phyloP scores from a whole-genome alignment of 2,797 vertebrate genomes.

The Sebastes hopkinsi region DNA sequence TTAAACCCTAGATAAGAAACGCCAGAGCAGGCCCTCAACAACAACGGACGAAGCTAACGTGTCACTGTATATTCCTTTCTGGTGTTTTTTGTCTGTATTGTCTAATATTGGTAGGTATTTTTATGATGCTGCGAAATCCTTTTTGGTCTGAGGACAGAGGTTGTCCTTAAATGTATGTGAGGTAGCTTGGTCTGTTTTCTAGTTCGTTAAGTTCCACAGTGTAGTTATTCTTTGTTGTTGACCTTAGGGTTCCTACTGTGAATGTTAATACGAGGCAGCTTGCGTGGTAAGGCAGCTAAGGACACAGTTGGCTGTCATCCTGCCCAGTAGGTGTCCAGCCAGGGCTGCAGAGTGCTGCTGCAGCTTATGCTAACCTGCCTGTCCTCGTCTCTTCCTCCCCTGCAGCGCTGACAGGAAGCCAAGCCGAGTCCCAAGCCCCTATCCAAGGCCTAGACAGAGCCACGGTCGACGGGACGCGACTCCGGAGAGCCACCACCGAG shows the following conservation, averaged over 20 bases:
- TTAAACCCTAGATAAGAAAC: neutral
- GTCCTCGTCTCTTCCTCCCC: constrained; percentile 40
- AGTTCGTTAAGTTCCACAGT: neutral
- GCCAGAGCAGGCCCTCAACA: neutral
- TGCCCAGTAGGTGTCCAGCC: constrained; percentile 38
- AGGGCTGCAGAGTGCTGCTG: neutral
- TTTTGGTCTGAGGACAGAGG: neutral
- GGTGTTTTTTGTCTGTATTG: neutral
- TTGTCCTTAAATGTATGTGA: neutral
- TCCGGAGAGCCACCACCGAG: constrained; percentile 87
- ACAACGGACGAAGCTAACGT: neutral
- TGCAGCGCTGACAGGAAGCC: constrained; percentile 89
- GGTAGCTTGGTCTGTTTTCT: neutral
- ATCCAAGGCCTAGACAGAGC: constrained; percentile 79
- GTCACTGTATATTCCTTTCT: neutral
- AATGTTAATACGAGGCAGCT: constrained; percentile 36
- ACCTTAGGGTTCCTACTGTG: constrained; percentile 32
- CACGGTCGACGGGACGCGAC: constrained; percentile 73
- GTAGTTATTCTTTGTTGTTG: constrained; percentile 16
- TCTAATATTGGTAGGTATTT: neutral
- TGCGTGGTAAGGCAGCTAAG: constrained; percentile 45
- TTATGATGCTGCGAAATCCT: neutral
- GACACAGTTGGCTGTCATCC: constrained; percentile 54
- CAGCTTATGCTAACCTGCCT: constrained; percentile 53
- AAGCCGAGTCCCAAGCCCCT: constrained; percentile 74